These are phyloP conservation scores for Sprattus sprattus DNA, from an alignment of 2,113 vertebrate genomes.

Conservation along the genomic window DNA sequence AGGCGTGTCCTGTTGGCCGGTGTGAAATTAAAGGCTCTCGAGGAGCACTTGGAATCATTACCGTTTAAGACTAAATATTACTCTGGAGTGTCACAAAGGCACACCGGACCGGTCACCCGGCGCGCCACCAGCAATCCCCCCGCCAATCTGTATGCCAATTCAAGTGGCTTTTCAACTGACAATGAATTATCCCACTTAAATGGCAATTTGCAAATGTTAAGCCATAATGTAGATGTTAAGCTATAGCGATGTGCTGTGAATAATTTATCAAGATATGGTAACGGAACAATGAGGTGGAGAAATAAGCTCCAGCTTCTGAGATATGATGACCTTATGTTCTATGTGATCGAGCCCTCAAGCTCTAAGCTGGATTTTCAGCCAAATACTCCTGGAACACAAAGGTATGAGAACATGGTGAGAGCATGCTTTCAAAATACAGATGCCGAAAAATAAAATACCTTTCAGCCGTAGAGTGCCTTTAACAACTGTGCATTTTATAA, in stretches of 20 bases:
- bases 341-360: neutral
- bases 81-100: neutral
- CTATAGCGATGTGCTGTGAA: neutral
- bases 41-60: neutral
- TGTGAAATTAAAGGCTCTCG: neutral
- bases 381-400: neutral
- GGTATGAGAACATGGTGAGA: neutral
- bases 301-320: neutral
- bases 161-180: neutral
- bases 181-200: slow-evolving; percentile 8
- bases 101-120: neutral
- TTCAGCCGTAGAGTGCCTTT: neutral
- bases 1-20: neutral
- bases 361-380: neutral
- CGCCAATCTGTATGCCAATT: neutral
- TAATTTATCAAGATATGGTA: neutral
- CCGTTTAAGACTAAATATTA: neutral
- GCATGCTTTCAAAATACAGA: neutral
- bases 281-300: neutral
- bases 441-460: neutral
- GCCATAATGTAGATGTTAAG: neutral
- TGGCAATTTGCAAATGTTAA: neutral
- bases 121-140: neutral
- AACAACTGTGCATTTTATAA: neutral
- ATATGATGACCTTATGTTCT: neutral